These are phyloP conservation scores for Heteromyza rotundicornis DNA, from an alignment of 2,888 invertebrate genomes.

Conservation along the genomic window DNA sequence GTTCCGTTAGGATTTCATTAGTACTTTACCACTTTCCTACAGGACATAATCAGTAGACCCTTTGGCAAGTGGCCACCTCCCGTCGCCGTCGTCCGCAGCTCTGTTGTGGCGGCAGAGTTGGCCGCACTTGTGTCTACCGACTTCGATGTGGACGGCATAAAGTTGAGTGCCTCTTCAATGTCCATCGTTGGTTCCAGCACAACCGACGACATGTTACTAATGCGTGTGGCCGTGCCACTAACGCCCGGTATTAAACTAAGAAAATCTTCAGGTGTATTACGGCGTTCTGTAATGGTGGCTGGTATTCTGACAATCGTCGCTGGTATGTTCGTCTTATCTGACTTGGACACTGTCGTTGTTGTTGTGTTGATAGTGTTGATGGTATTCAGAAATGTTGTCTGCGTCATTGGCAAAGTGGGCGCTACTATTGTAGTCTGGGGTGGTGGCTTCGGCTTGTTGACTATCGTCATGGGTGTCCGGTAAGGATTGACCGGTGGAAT, in stretches of 20 bases:
- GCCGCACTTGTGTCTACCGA: background rate
- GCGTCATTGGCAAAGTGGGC: background rate
- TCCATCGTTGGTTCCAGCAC: background rate
- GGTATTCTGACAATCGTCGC: background rate
- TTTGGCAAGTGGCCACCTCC: too few relatives aligned
- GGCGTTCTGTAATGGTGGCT: background rate
- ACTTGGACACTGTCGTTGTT: too few relatives aligned
- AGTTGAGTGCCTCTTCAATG: background rate
- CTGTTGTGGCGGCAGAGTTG: background rate
- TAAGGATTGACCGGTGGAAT: background rate
- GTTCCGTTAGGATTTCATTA: too few relatives aligned
- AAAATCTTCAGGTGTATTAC: background rate
- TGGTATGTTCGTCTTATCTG: too few relatives aligned
- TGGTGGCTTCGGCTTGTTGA: background rate
- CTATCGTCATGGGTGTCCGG: background rate
- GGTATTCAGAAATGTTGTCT: background rate
- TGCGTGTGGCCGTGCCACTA: background rate
- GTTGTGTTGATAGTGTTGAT: too few relatives aligned
- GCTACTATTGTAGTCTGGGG: background rate
- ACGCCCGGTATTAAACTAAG: background rate
- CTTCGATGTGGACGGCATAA: background rate
- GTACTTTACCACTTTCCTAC: background rate
- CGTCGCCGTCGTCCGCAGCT: background rate
- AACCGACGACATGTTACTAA: background rate
- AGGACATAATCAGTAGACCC: too few relatives aligned